phyloP scores from a whole-genome alignment of 2,888 invertebrate genomes.

The Nomada lathburiana region DNA sequence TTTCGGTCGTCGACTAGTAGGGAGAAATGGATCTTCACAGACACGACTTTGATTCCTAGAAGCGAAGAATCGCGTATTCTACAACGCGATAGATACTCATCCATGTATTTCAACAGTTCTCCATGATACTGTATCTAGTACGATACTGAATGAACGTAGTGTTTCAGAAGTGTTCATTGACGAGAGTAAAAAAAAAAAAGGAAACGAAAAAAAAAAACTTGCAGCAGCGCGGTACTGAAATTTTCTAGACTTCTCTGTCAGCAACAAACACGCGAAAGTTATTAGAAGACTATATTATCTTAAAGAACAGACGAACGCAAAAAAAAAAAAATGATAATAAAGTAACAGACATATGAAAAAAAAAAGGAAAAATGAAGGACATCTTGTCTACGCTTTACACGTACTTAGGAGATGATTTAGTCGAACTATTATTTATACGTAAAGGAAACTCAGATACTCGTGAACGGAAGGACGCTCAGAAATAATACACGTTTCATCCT shows the following conservation, averaged over 20 bases:
- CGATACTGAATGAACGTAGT: conserved; percentile 28
- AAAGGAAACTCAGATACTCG: conserved; percentile 11
- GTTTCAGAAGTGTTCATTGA: conserved; percentile 28
- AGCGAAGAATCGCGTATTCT: neutral
- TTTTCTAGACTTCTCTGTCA: conserved; percentile 4
- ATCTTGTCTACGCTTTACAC: conserved; percentile 6
- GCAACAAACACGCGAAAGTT: conserved; percentile 40
- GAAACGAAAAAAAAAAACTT: neutral
- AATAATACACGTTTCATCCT: conserved; percentile 39
- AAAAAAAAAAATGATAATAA: conserved; percentile 25
- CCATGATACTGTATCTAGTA: conserved; percentile 21
- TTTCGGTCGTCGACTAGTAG: conserved; percentile 32
- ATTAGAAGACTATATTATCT: conserved; percentile 31
- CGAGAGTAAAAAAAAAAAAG: conserved; percentile 10
- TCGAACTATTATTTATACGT: conserved; percentile 14
- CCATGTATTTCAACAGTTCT: conserved; percentile 2
- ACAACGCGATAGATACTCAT: neutral
- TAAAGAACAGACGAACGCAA: conserved; percentile 41
- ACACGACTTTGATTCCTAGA: conserved; percentile 12
- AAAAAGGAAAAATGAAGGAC: conserved; percentile 1
- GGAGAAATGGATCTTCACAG: conserved; percentile 18
- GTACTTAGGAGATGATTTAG: conserved; percentile 25
- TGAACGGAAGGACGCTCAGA: conserved; percentile 37
- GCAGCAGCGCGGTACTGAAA: conserved; percentile 11
- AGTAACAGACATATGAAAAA: conserved; percentile 10